Conservation (phyloP, 2,888 invertebrate genomes). For the Chymomyza amoena region DNA sequence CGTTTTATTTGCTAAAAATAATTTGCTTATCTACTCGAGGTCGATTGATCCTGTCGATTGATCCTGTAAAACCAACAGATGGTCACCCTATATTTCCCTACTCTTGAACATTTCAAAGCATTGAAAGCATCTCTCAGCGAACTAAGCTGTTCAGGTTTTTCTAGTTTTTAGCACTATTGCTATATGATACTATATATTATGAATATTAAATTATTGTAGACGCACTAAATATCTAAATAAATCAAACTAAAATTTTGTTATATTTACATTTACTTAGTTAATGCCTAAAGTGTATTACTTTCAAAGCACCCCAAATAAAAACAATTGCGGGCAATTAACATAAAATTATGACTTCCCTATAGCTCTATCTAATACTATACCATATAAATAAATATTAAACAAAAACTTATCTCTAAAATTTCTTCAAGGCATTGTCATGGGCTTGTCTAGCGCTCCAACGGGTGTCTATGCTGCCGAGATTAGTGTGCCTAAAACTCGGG, state of each 20-base stretch:
- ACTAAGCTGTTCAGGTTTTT: no score
- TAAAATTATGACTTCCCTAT: neutral
- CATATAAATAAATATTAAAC: neutral
- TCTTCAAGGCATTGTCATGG: conserved; percentile 71
- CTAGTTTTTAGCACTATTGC: no score
- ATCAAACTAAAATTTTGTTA: neutral
- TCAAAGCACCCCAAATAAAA: neutral
- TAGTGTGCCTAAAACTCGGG: conserved; percentile 81
- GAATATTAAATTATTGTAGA: no score
- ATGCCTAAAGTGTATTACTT: neutral
- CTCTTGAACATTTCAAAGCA: no score
- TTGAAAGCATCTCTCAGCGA: no score
- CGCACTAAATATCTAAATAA: no score
- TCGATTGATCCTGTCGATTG: no score
- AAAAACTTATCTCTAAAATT: neutral
- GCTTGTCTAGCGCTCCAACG: conserved; percentile 75
- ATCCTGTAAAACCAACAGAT: no score
- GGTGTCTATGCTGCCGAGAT: conserved; percentile 79
- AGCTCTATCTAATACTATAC: neutral
- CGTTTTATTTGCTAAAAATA: no score
- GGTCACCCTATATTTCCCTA: no score
- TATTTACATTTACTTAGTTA: neutral
- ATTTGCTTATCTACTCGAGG: no score
- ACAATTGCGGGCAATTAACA: neutral
- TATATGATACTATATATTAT: no score